phyloP scores from a whole-genome alignment of 2,888 invertebrate genomes.

The Molorchus minor region DNA sequence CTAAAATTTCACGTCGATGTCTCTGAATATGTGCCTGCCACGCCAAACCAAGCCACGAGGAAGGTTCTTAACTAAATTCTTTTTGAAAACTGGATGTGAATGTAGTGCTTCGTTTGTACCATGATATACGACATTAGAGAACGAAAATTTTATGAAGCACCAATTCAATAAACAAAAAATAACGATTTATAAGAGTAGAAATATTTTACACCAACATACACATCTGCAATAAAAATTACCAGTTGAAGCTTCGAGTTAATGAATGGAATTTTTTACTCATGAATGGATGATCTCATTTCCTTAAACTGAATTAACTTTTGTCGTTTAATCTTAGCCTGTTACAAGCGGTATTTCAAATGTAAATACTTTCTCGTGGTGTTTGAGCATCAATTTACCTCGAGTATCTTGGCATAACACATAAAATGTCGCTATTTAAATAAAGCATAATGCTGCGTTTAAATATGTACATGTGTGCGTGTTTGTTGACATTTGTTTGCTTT shows the following conservation, averaged over 20 bases:
- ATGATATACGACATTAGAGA: too few relatives aligned
- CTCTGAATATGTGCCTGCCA: too few relatives aligned
- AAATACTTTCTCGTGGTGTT: constrained; percentile 11
- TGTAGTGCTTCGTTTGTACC: too few relatives aligned
- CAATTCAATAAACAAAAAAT: too few relatives aligned
- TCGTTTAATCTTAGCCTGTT: constrained; percentile 10
- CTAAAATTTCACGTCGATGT: too few relatives aligned
- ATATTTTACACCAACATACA: too few relatives aligned
- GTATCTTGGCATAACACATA: background rate
- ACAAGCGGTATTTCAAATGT: constrained; percentile 9
- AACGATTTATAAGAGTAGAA: too few relatives aligned
- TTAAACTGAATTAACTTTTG: constrained; percentile 18
- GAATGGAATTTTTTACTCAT: constrained; percentile 13
- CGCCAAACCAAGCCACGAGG: too few relatives aligned
- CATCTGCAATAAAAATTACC: background rate
- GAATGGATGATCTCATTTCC: constrained; percentile 27
- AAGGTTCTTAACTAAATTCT: too few relatives aligned
- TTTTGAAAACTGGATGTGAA: too few relatives aligned
- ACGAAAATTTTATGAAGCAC: too few relatives aligned
- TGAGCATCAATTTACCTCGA: constrained; percentile 9
- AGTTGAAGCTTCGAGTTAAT: background rate
- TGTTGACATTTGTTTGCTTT: constrained; percentile 16
- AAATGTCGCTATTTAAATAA: constrained; percentile 22
- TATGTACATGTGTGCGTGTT: constrained; percentile 25
- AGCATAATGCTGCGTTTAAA: constrained; percentile 17